A percentile compares a stretch with the other conserved stretches of the same genome.
Evolutionary conservation across 2,797 vertebrate species (phyloP).

Genomic region (Spheniscus humboldti): DNA sequence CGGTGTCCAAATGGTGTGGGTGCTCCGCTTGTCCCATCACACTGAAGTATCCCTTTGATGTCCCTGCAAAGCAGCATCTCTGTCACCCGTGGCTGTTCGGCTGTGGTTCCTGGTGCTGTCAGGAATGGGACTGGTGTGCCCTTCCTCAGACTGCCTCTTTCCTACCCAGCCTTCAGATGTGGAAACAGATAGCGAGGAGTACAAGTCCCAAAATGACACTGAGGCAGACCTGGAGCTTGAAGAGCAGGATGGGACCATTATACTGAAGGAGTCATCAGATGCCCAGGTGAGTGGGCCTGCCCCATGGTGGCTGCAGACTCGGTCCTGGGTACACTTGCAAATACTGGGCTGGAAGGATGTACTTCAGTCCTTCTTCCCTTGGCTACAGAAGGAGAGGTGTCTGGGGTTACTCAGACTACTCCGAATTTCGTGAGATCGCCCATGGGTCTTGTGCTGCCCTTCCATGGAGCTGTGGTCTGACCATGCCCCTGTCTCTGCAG

Average conservation of each 20-base stretch:
- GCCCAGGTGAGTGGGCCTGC: not conserved
- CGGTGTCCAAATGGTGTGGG: not conserved
- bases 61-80: not conserved
- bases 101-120: not conserved
- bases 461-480: not conserved
- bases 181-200: conserved; percentile 82
- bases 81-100: too few species aligned
- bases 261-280: conserved; percentile 30
- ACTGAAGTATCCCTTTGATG: not conserved
- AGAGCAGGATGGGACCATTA: not conserved
- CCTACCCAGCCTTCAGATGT: conserved; percentile 64
- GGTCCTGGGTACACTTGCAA: not conserved
- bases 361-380: not conserved
- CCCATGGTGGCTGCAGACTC: rapidly evolving
- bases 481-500: not conserved
- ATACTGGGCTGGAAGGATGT: not conserved
- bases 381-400: not conserved
- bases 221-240: conserved; percentile 78
- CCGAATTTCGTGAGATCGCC: not conserved
- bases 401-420: rapidly evolving
- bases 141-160: not conserved
- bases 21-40: not conserved
- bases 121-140: not conserved
- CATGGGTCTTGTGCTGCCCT: not conserved
- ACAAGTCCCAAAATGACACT: conserved; percentile 75